Evolutionary conservation across 2,113 vertebrate species (phyloP).

Genomic region (Callionymus lyra): DNA sequence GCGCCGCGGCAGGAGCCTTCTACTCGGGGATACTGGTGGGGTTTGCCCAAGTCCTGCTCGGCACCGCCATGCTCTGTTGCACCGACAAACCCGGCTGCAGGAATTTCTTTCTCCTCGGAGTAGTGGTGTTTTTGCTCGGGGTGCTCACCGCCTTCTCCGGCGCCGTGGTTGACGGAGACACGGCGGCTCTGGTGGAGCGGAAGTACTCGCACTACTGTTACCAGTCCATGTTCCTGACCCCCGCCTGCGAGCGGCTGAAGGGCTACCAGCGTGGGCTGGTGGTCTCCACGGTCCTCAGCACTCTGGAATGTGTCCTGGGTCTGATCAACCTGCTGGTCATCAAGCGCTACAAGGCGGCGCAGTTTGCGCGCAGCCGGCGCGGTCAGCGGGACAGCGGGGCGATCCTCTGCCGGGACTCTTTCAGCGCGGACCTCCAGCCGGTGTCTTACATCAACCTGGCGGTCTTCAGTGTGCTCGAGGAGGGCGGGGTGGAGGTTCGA

Average conservation of each 20-base stretch:
- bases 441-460: conserved; percentile 91
- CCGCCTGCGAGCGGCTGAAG: conserved; percentile 78
- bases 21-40: conserved; percentile 85
- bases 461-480: conserved; percentile 73
- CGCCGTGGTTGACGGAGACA: conserved; percentile 90
- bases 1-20: conserved; percentile 82
- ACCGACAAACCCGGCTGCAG: conserved; percentile 72
- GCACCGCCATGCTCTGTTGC: conserved; percentile 79
- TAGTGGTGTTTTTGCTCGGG: conserved; percentile 84
- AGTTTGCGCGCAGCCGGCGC: conserved; percentile 69
- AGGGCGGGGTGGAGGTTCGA: conserved; percentile 81
- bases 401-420: conserved; percentile 73
- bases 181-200: conserved; percentile 84
- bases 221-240: conserved; percentile 52
- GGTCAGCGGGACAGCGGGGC: conserved; percentile 66
- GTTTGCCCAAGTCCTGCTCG: conserved; percentile 78
- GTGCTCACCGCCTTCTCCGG: conserved; percentile 90
- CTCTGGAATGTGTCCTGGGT: conserved; percentile 84
- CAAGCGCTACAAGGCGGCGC: conserved; percentile 79
- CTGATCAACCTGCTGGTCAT: conserved; percentile 80
- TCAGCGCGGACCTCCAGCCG: conserved; percentile 72
- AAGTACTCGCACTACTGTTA: conserved; percentile 87
- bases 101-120: conserved; percentile 85
- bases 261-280: conserved; percentile 85
- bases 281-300: conserved; percentile 85